Conservation (phyloP, 2,888 invertebrate genomes). For the Leucozona laternaria region DNA sequence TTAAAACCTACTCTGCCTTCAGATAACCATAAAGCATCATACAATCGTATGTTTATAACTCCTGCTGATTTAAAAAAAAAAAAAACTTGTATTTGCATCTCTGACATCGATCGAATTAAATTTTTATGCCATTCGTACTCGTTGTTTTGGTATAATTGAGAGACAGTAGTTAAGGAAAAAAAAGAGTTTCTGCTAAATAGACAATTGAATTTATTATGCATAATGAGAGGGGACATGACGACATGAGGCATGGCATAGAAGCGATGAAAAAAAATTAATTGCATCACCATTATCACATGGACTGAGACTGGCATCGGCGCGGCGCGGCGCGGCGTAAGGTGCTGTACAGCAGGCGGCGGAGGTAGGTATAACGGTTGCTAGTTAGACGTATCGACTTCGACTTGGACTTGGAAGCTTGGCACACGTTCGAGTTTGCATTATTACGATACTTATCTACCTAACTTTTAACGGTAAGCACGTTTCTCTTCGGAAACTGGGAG, state of each 20-base stretch:
- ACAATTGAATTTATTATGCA: constrained; percentile 47
- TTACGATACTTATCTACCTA: constrained; percentile 10
- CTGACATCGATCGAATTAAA: neutral
- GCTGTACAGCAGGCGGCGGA: neutral
- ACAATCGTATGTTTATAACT: neutral
- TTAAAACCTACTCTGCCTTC: neutral
- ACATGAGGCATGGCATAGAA: constrained; percentile 2
- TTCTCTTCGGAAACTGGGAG: constrained; percentile 20
- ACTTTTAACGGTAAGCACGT: constrained; percentile 37
- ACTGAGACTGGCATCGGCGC: neutral
- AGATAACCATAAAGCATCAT: too few relatives aligned
- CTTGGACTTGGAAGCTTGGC: constrained; percentile 22
- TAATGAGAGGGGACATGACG: neutral
- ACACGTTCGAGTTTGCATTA: constrained; percentile 22
- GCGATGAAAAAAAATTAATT: constrained; percentile 12
- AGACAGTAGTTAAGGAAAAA: constrained; percentile 1
- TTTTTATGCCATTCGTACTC: constrained; percentile 3
- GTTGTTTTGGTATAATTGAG: constrained; percentile 26
- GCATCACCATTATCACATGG: constrained; percentile 1
- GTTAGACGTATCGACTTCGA: neutral
- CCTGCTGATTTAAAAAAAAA: neutral
- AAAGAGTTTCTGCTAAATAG: constrained; percentile 17
- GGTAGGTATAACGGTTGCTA: neutral
- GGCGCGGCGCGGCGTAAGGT: neutral
- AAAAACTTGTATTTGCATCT: constrained; percentile 28